Percentiles rank a stretch among this genome's conserved stretches.
Evolutionary conservation across 2,113 vertebrate species (phyloP).

Genomic region (Morone saxatilis): DNA sequence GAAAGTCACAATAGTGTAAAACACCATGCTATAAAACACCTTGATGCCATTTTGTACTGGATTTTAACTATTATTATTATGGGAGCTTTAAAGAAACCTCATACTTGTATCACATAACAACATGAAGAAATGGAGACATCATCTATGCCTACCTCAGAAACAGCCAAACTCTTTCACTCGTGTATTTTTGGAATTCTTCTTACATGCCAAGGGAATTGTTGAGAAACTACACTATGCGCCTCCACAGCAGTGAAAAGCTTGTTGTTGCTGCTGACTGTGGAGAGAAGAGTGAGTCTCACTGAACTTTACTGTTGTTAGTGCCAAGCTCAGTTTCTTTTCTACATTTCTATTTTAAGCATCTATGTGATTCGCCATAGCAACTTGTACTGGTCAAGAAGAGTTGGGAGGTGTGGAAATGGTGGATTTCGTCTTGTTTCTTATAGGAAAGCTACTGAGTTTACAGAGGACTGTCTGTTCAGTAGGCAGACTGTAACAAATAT

Average conservation of each 20-base stretch:
- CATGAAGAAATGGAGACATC: not conserved
- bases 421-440: not conserved
- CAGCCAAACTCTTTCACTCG: not conserved
- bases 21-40: not conserved
- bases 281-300: conserved; percentile 10
- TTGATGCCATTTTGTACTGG: not conserved
- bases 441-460: not conserved
- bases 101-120: not conserved
- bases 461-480: not conserved
- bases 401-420: not conserved
- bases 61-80: not conserved
- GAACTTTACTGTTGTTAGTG: not conserved
- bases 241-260: conserved; percentile 40
- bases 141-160: not conserved
- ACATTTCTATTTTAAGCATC: not conserved
- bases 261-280: conserved; percentile 30
- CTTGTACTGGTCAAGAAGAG: not conserved
- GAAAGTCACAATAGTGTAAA: not conserved
- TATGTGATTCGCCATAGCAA: too few species aligned
- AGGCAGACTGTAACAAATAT: conserved; percentile 25
- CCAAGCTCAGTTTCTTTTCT: conserved; percentile 25
- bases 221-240: conserved; percentile 42
- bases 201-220: conserved; percentile 32
- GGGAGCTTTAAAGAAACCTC: not conserved
- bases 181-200: conserved; percentile 56